Evolutionary conservation across 2,113 vertebrate genomes (phyloP).

Genomic region (Hyaena hyaena): DNA sequence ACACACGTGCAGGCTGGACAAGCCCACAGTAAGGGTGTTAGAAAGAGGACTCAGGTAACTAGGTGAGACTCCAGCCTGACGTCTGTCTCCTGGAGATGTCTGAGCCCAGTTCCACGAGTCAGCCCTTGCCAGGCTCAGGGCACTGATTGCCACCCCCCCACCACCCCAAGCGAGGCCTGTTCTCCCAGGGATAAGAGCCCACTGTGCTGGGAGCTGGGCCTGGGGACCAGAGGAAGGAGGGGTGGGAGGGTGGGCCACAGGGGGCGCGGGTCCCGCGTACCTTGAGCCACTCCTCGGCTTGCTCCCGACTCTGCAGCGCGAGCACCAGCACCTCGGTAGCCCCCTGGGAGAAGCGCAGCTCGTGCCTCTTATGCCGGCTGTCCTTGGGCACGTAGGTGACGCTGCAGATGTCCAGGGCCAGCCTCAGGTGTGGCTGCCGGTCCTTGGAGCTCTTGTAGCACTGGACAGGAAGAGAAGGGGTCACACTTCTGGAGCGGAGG

Average conservation of each 20-base stretch:
- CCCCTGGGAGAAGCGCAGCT: constrained; percentile 94
- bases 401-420: constrained; percentile 91
- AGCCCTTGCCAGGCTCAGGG: no score
- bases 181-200: neutral
- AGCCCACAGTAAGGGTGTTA: neutral
- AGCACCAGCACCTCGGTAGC: constrained; percentile 94
- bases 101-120: neutral
- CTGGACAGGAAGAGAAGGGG: constrained; percentile 81
- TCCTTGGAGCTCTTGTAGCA: constrained; percentile 99
- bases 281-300: constrained; percentile 98
- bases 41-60: neutral
- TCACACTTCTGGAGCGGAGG: neutral
- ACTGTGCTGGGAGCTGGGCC: neutral
- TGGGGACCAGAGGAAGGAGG: neutral
- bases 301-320: constrained; percentile 97
- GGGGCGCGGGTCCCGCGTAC: constrained; percentile 78
- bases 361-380: constrained; percentile 95
- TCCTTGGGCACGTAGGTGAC: constrained; percentile 97
- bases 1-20: neutral
- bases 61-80: neutral
- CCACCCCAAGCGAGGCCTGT: neutral
- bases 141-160: neutral
- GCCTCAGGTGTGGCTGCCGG: constrained; percentile 91
- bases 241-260: neutral
- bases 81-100: neutral